A percentile compares a stretch with the other conserved stretches of the same genome.
phyloP scores from a whole-genome alignment of 2,888 invertebrate genomes.

The Callyntrura guangdongensis region DNA sequence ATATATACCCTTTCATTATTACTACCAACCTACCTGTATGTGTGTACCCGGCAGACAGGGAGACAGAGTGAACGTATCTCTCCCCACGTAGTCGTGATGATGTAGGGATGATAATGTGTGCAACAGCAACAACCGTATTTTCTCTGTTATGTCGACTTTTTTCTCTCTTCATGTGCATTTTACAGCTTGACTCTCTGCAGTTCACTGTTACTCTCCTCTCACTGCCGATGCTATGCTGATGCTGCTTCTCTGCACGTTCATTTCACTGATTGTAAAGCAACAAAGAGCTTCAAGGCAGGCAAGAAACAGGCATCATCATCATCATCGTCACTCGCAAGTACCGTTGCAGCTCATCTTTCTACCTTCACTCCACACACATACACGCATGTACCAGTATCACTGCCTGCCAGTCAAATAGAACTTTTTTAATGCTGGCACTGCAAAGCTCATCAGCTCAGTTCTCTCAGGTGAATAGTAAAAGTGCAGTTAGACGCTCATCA shows the following conservation, averaged over 20 bases:
- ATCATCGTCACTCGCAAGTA: constrained; percentile 12
- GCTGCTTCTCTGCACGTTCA: background rate
- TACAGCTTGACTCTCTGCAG: background rate
- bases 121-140: constrained; percentile 8
- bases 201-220: constrained; percentile 45
- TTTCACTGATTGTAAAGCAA: constrained; percentile 40
- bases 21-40: background rate
- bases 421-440: constrained; percentile 31
- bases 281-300: constrained; percentile 52
- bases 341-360: constrained; percentile 44
- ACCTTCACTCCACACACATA: background rate
- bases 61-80: constrained; percentile 28
- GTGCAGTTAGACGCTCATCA: constrained; percentile 59
- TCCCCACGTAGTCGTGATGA: background rate
- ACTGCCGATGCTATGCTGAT: too few species aligned
- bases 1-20: background rate
- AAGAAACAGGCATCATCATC: background rate
- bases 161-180: too few species aligned
- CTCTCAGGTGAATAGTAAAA: constrained; percentile 58
- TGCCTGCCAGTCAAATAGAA: background rate
- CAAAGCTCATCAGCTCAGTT: background rate
- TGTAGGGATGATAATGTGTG: background rate
- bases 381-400: too few species aligned
- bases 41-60: background rate
- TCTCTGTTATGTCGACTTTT: background rate